Evolutionary conservation across 2,888 invertebrate genomes (phyloP), one percentile per base, ranked within the genome.

Genomic region (Eutolmus rufibarbis): DNA sequence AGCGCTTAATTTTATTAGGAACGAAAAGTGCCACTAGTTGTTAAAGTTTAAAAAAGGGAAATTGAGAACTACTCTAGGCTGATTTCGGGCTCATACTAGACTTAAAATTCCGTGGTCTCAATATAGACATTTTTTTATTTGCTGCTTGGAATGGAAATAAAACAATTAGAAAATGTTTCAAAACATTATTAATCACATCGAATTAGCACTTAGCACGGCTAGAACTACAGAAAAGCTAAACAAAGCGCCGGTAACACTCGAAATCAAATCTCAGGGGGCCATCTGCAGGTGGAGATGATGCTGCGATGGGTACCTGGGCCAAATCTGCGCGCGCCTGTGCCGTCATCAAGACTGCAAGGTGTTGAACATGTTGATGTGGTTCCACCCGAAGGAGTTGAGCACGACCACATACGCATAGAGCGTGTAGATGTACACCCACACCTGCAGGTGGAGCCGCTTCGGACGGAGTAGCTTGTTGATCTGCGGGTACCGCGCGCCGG

Each of bases 401-500:
- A 86, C 37, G n/a, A 88, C 37, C 43, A 76, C 14, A 56, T 89
- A 89, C 16, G 79, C 31, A 78, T 89, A 89, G 3, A 87, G 56
- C 3, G 87, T 87, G 77, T 89, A 89, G 31, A 89, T 81, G 43
- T 89, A 87, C 34, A 82, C 86, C 89, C 89, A 89, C 51, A 87
- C 74, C 79, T 88, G 88, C 86, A 89, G 43, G 46, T 88, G 87
- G 12, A 88, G 79, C n/a, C 82, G 66, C 77, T 87, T 89, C 3
- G 76, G 46, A 31, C 51, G 77, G 28, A 77, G 37, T 28, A 86
- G 34, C 77, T 40, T 86, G 56, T 77, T 77, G 14, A 77, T 86
- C 79, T 91, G 91, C 19, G 87, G 78, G 66, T 81, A 85, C 5
- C 87, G 74, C 1, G 90, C 90, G 76, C 91, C 92, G 76, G 89